These are phyloP conservation scores for Saccostrea echinata DNA, from an alignment of 1,140 invertebrate genomes.

Conservation along the genomic window DNA sequence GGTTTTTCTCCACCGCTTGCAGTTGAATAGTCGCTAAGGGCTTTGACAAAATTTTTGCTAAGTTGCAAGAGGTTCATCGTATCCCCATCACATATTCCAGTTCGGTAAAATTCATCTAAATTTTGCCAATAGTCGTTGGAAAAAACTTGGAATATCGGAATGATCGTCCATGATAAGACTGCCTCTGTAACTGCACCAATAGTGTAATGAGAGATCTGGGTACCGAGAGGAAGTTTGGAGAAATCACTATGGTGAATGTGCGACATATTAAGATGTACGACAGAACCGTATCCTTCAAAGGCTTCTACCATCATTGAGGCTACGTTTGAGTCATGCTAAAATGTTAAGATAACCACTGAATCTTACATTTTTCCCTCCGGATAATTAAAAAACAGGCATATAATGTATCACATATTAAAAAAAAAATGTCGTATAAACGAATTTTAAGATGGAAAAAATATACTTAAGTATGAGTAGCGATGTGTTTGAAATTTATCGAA, in stretches of 20 bases:
- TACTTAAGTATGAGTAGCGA: too few species aligned
- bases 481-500: too few species aligned
- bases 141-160: constrained; percentile 37
- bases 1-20: not conserved
- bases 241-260: constrained; percentile 48
- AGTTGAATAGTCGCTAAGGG: constrained; percentile 15
- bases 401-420: too few species aligned
- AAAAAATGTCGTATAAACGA: too few species aligned
- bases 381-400: too few species aligned
- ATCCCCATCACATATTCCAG: not conserved
- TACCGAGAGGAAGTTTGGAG: not conserved
- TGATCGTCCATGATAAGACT: constrained; percentile 18
- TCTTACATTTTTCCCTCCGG: too few species aligned
- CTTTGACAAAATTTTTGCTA: constrained; percentile 21
- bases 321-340: not conserved
- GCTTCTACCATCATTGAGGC: not conserved
- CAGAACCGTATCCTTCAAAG: constrained; percentile 45
- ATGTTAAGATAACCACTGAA: not conserved
- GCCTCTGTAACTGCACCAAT: not conserved
- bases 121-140: not conserved
- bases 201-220: not conserved
- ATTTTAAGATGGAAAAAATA: too few species aligned
- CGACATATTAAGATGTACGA: constrained; percentile 37
- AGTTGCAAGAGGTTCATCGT: not conserved
- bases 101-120: not conserved